Base-by-base conservation (phyloP, 2,113 vertebrate species). In the Semicossyphus pulcher region DNA sequence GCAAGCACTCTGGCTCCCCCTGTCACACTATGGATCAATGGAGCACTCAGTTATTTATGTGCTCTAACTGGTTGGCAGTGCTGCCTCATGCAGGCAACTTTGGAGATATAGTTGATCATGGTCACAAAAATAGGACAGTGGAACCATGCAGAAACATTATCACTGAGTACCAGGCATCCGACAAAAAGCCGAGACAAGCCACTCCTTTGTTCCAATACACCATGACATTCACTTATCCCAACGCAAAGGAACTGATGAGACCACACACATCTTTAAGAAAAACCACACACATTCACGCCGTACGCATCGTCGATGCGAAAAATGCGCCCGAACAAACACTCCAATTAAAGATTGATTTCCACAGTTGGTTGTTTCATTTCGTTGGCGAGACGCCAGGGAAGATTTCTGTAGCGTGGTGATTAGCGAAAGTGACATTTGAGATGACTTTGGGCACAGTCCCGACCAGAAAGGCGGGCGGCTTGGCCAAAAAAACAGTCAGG, bases 1-100 rank as follows among this genome's bases (percentile, higher is more conserved):
- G 42, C 80, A 70, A 84, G 84, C 78, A 84, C 80, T 88, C 75
- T 76, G 69, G 79, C 88, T 88, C 85, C 72, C 79, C 74, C 83
- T 74, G 70, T 85, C 85, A 88, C 78, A 83, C 70, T 63, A 73
- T 70, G 71, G 90, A 91, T 91, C 90, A 92, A 89, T 92, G 82
- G 84, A 68, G 71, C 74, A 67, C 86, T 90, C 81, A 28, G 83
- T 88, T 89, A 91, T 91, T 89, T 91, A 89, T 89, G 76, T 63
- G 66, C 62, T 80, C 68, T 72, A 81, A 84, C 86, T 82, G 66
- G 82, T 72, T 86, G 80, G 73, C 81, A 81, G 66, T 62, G 77
- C 85, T 86, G 78, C 78, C 72, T 86, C 72, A 78, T 58, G 70
- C 78, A 84, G 81, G 69, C 62, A 56, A 76, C 64, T 87, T 83